phyloP scores from a whole-genome alignment of 2,888 invertebrate species.

The Yponomeuta plumbellus region DNA sequence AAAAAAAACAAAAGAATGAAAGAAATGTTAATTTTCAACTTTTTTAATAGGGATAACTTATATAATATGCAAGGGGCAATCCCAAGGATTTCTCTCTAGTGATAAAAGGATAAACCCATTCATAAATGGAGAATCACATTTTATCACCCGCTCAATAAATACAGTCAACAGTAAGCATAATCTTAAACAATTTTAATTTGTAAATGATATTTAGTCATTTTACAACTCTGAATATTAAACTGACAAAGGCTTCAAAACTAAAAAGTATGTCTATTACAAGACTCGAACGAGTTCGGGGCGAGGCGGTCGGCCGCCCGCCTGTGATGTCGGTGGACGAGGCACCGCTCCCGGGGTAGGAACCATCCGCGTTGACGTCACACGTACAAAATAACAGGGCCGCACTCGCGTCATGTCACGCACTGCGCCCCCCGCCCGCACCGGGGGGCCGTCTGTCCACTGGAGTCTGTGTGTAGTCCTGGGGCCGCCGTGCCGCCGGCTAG shows the following conservation, averaged over 20 bases:
- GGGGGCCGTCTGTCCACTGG: neutral
- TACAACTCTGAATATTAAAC: conserved; percentile 56
- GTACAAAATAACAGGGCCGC: conserved; percentile 15
- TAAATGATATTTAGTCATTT: conserved; percentile 71
- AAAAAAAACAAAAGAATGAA: conserved; percentile 27
- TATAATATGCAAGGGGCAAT: conserved; percentile 74
- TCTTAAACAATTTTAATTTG: conserved; percentile 70
- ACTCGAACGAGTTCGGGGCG: conserved; percentile 26
- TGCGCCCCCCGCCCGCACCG: neutral
- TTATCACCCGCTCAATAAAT: conserved; percentile 75
- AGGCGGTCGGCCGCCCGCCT: conserved; percentile 18
- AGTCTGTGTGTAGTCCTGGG: conserved; percentile 3
- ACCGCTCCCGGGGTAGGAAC: conserved; percentile 23
- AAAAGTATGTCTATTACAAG: conserved; percentile 38
- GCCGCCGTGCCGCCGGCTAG: conserved; percentile 25
- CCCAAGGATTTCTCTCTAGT: conserved; percentile 69
- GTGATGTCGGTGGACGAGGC: conserved; percentile 28
- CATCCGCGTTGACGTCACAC: conserved; percentile 16
- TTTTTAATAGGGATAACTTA: conserved; percentile 77
- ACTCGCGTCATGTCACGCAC: neutral
- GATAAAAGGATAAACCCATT: conserved; percentile 70
- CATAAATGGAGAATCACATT: conserved; percentile 69
- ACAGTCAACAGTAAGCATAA: conserved; percentile 76
- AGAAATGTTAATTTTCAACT: conserved; percentile 54
- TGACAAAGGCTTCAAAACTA: conserved; percentile 53